phyloP scores from a whole-genome alignment of 2,797 vertebrate genomes.

The Vireo griseus region DNA sequence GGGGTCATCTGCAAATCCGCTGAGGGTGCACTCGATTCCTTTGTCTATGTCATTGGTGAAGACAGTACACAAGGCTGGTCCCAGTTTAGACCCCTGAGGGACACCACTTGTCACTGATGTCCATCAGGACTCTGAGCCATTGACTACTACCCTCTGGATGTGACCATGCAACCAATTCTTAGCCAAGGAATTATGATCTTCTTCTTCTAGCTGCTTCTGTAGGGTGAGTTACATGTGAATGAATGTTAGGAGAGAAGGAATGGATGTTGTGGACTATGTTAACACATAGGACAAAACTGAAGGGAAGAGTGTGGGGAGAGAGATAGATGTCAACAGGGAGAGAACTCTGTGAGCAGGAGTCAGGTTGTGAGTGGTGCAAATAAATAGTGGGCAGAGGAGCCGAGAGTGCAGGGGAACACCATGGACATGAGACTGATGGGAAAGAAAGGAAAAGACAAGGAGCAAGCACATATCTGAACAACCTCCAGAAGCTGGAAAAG shows the following conservation, averaged over 20 bases:
- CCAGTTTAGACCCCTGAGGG: neutral
- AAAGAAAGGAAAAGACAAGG: neutral
- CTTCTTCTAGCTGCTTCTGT: neutral
- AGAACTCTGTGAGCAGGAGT: neutral
- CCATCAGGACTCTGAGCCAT: neutral
- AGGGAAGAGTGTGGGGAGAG: fast-evolving
- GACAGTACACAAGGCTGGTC: neutral
- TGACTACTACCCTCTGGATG: neutral
- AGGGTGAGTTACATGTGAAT: neutral
- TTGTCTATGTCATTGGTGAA: neutral
- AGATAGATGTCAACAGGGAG: neutral
- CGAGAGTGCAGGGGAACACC: neutral
- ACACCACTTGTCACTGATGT: neutral
- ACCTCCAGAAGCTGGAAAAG: neutral
- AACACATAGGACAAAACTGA: neutral
- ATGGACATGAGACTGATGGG: neutral
- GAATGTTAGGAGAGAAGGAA: neutral
- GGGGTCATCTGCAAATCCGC: neutral
- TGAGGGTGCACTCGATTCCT: neutral
- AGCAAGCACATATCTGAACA: neutral
- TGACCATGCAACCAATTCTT: neutral
- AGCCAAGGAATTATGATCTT: neutral
- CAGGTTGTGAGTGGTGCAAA: neutral
- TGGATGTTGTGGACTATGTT: neutral
- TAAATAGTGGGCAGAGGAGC: neutral